Percentiles rank a stretch among this genome's conserved stretches.
phyloP scores from a whole-genome alignment of 1,140 invertebrate species.

The Drosophila azteca region DNA sequence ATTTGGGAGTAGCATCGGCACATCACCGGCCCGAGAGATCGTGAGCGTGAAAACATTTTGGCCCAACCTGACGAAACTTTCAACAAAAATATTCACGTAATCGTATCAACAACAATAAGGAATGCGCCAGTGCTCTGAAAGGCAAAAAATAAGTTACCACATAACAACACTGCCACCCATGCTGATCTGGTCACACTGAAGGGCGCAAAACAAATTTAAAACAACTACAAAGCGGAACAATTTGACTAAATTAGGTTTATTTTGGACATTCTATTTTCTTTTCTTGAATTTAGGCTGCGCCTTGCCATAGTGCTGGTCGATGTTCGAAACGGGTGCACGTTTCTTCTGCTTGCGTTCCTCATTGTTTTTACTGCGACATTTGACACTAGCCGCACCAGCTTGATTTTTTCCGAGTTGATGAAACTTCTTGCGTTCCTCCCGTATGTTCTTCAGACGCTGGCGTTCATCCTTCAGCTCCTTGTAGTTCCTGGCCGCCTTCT shows the following conservation, averaged over 20 bases:
- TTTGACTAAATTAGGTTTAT: conserved; percentile 9
- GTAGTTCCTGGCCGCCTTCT: conserved; percentile 86
- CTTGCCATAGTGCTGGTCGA: conserved; percentile 78
- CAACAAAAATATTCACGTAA: conserved; percentile 74
- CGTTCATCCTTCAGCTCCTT: conserved; percentile 84
- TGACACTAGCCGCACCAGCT: conserved; percentile 83
- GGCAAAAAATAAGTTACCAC: background rate
- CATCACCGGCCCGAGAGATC: conserved; percentile 39
- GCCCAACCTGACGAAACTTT: conserved; percentile 15
- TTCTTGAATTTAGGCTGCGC: conserved; percentile 74
- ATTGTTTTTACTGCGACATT: conserved; percentile 83
- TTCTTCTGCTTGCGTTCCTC: conserved; percentile 77
- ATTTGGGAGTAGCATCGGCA: conserved; percentile 68
- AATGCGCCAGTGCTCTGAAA: conserved; percentile 11
- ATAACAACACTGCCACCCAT: background rate
- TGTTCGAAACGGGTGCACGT: conserved; percentile 70
- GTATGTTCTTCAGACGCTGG: conserved; percentile 75
- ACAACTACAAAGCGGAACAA: background rate
- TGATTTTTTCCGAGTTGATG: conserved; percentile 84
- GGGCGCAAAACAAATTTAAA: background rate
- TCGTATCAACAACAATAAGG: conserved; percentile 45
- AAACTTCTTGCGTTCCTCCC: conserved; percentile 83
- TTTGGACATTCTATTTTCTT: conserved; percentile 47
- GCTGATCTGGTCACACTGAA: conserved; percentile 6
- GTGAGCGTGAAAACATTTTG: conserved; percentile 76